These are phyloP conservation scores for Macrosteles quadrilineatus DNA, from an alignment of 1,140 invertebrate genomes.

Conservation along the genomic window DNA sequence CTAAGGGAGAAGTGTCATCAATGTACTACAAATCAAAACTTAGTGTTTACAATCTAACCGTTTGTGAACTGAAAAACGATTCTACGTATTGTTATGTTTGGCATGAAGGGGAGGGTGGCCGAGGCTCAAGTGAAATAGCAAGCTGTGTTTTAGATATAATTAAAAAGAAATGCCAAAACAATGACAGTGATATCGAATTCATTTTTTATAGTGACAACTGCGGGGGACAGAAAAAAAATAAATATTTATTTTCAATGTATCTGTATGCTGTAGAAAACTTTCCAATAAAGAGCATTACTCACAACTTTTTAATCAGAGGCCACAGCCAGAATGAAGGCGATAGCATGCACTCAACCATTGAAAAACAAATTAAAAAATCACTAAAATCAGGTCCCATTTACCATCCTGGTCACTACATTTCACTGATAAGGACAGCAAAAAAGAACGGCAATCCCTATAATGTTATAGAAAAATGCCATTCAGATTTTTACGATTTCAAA, in stretches of 20 bases:
- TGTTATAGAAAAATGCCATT: conserved; percentile 15
- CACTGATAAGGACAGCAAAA: conserved; percentile 16
- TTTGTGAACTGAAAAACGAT: conserved; percentile 45
- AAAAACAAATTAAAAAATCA: conserved; percentile 44
- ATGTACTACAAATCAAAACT: conserved; percentile 40
- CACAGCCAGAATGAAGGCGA: conserved; percentile 53
- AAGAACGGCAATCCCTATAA: conserved; percentile 22
- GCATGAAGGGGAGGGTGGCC: conserved; percentile 50
- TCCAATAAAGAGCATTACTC: conserved; percentile 45
- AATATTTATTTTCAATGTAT: no score
- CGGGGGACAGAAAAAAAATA: neutral
- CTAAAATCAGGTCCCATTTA: conserved; percentile 45
- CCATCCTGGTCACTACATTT: conserved; percentile 34
- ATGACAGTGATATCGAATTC: conserved; percentile 43
- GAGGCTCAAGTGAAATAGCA: conserved; percentile 51
- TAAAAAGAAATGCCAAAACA: conserved; percentile 2
- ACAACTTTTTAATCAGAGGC: conserved; percentile 50
- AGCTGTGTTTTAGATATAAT: conserved; percentile 47
- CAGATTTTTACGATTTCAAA: no score
- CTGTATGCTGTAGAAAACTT: conserved; percentile 43
- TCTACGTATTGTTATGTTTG: conserved; percentile 50
- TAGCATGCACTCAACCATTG: conserved; percentile 45
- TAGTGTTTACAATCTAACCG: conserved; percentile 52
- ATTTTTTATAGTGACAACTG: conserved; percentile 49
- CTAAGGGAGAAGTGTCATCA: no score